Percentiles rank a stretch among this genome's conserved stretches.
Evolutionary conservation across 2,113 vertebrate species (phyloP).

Genomic region (Entomyzon cyanotis): DNA sequence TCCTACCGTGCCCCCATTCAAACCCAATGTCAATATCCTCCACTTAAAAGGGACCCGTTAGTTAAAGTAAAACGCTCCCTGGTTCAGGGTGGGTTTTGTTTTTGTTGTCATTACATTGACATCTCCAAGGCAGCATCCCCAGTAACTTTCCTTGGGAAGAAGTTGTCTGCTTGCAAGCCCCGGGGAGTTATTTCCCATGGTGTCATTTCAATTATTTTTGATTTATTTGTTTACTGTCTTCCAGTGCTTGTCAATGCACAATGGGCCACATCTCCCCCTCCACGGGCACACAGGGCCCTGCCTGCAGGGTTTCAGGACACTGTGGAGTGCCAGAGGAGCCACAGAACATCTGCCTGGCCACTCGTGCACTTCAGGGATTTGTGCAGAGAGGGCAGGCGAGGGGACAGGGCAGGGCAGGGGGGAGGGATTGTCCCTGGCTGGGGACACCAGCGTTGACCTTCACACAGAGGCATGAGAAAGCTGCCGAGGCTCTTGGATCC

Average conservation of each 20-base stretch:
- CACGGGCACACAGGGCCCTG: neutral
- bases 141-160: constrained; percentile 51
- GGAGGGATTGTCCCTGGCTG: fast-evolving
- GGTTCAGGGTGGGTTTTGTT: constrained; percentile 1
- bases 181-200: constrained; percentile 35
- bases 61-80: constrained; percentile 18
- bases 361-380: fast-evolving
- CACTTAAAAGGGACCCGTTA: constrained; percentile 48
- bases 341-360: neutral
- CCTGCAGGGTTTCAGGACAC: fast-evolving
- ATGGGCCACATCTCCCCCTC: neutral
- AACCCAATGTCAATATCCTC: constrained; percentile 57
- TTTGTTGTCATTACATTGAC: constrained; percentile 25
- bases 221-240: constrained; percentile 61
- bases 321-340: neutral
- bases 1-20: constrained; percentile 41
- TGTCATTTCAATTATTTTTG: constrained; percentile 50
- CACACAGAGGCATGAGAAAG: neutral
- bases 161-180: neutral
- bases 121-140: constrained; percentile 26
- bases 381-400: neutral
- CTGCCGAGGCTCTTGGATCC: neutral
- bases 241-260: constrained; percentile 29
- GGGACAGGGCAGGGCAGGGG: neutral
- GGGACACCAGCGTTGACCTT: neutral